Base-by-base conservation (phyloP, 1,140 invertebrate species). In the Drosophila melanica region DNA sequence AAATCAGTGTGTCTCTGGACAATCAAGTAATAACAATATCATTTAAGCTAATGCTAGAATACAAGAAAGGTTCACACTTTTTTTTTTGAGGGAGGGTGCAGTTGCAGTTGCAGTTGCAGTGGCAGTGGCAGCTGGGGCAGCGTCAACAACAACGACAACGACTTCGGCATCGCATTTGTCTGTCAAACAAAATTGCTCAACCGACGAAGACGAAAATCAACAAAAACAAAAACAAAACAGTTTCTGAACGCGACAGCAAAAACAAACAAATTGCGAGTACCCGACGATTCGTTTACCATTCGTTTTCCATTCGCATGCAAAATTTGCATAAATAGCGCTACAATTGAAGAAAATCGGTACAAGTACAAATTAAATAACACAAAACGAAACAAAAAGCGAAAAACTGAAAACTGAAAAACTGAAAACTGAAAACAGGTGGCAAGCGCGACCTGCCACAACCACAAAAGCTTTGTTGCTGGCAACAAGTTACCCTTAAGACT, bases 111-210 rank as follows among this genome's bases (percentile, higher is more conserved):
- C 54, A 67, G 45, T 70, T 55, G 77, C 77, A 58, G 66, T 50
- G 37, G 78, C 51, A 63, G 37, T 51, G 23, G 45, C 41, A 37
- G 67, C 57, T 50, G 62, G 42, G 1, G 18, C 2, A 18, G 18
- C 18, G 20, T 2, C 37, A 27, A 48, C 54, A 58, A 63, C 79
- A 69, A 39, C 70, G 74, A 45, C 63, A 69, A 47, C 33, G 44
- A 67, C 39, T 30, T 53, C 58, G 77, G 62, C 77, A 77, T 65
- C 67, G 71, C 79, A 89, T 76, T 79, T 89, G 84, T 89, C 84
- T 89, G 84, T 89, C 84, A 89, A 89, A 89, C 84, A 84, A 89
- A 89, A 89, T 89, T 89, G 84, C 84, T 70, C 85, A 89, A 89
- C 79, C 65, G 74, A 55, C 82, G 70, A 89, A 64, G 68, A 44